A percentile compares a stretch with the other conserved stretches of the same genome.
Evolutionary conservation across 2,797 vertebrate species (phyloP).

Genomic region (Sebastes taczanowskii): DNA sequence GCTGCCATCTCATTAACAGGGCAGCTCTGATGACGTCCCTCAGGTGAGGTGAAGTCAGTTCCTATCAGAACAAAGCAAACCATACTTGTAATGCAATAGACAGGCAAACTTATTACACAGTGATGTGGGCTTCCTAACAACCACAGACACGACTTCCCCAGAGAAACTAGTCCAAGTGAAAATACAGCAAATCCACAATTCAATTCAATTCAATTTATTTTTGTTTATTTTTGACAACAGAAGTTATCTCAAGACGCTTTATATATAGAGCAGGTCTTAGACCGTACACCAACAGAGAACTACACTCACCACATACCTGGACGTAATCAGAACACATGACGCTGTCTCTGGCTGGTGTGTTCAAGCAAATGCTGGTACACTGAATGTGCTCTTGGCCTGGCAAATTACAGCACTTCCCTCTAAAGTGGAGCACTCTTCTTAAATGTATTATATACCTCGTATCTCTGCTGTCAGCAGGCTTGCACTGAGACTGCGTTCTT

Average conservation of each 20-base stretch:
- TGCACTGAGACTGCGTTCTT: conserved; percentile 16
- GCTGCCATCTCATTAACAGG: too few relatives aligned
- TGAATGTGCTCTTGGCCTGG: conserved; percentile 5
- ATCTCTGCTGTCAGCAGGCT: conserved; percentile 19
- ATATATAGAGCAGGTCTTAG: too few relatives aligned
- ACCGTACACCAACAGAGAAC: neutral
- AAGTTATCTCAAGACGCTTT: too few relatives aligned
- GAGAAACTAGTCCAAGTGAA: neutral
- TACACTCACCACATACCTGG: neutral
- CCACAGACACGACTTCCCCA: neutral
- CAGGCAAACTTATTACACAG: too few relatives aligned
- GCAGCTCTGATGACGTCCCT: too few relatives aligned
- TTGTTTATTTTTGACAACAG: too few relatives aligned
- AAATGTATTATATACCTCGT: conserved; percentile 25
- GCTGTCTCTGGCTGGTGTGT: neutral
- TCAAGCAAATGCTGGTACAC: neutral
- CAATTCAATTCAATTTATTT: too few relatives aligned
- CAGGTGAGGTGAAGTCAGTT: too few relatives aligned
- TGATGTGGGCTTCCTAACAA: too few relatives aligned
- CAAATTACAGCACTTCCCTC: conserved; percentile 34
- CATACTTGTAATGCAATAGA: too few relatives aligned
- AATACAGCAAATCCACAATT: neutral
- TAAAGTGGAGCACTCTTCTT: conserved; percentile 35
- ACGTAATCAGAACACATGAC: neutral
- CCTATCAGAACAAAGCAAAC: neutral